Evolutionary conservation across 1,140 invertebrate genomes (phyloP), one percentile per base, ranked within the genome.

Genomic region (Dermatophagoides farinae): DNA sequence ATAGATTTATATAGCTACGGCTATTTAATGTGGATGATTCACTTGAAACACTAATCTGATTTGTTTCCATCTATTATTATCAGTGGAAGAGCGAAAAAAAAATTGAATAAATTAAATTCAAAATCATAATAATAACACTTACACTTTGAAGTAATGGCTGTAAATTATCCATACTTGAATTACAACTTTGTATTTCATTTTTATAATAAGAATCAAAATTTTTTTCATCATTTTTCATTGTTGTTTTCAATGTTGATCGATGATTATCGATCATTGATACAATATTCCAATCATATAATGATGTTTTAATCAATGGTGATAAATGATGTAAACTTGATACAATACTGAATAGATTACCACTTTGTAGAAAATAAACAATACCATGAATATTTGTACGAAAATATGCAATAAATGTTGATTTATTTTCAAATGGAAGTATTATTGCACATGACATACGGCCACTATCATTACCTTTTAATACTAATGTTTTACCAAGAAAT

Each of bases 401-500:
- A 41, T 53, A 60, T 18, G 46, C 47, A 4, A 31, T 14, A 20
- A 52, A 58, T 22, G 49, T 46, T 31, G 50, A 22, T 20, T 52
- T 64, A 37, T 14, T 23, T 23, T 43, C 60, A 40, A 50, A 60
- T 9, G 67, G 65, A 40, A 68, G 54, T 37, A 68, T 62, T 1
- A 62, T 64, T 0, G 66, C 58, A 51, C 67, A 68, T 12, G 64
- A 60, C 11, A 62, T 25, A 9, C 53, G 38, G 22, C 65, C 66
- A n/a, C 58, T 64, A 43, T 66, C 53, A 39, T 47, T 41, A 22
- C 65, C 64, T 25, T 64, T 40, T 22, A 68, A 44, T 9, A 66
- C 61, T 12, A 68, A 52, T 10, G 65, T 67, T 61, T 62, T 39
- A 10, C 67, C 67, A 2, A 68, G 11, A 16, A 67, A 59, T 10